phyloP scores from a whole-genome alignment of 1,140 invertebrate species.

The Dolichoris vasculosae region DNA sequence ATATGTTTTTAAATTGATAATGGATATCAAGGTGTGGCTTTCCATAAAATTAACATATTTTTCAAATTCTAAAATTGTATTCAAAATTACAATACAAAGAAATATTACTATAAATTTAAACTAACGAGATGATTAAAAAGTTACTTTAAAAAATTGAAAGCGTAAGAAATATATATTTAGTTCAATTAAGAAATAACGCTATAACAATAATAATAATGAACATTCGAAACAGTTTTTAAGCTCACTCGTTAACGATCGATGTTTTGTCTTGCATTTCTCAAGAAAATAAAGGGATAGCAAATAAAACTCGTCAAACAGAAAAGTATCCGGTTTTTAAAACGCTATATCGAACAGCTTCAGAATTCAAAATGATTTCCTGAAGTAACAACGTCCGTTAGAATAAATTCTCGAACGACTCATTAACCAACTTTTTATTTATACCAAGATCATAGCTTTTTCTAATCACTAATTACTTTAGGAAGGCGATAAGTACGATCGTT shows the following conservation, averaged over 20 bases:
- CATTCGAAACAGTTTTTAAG: background rate
- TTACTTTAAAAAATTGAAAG: background rate
- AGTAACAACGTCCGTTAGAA: background rate
- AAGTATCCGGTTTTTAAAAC: slow-evolving; percentile 34
- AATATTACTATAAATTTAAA: background rate
- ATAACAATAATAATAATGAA: background rate
- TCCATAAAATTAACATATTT: no score
- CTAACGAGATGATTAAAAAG: background rate
- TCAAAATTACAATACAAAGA: no score
- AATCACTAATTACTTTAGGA: slow-evolving; percentile 10
- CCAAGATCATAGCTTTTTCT: background rate
- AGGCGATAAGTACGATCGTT: background rate
- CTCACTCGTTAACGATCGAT: background rate
- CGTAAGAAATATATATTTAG: background rate
- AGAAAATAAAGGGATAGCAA: slow-evolving; percentile 7
- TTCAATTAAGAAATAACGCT: background rate
- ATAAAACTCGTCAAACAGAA: background rate
- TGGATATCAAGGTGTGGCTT: no score
- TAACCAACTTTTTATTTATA: slow-evolving; percentile 24
- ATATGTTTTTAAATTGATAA: no score
- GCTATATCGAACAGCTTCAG: background rate
- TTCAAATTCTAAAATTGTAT: no score
- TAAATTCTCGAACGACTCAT: slow-evolving; percentile 20
- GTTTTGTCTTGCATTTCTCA: no score
- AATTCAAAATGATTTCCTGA: slow-evolving; percentile 27